These are phyloP conservation scores for Biston stratarius DNA, from an alignment of 2,888 invertebrate genomes.

Conservation along the genomic window DNA sequence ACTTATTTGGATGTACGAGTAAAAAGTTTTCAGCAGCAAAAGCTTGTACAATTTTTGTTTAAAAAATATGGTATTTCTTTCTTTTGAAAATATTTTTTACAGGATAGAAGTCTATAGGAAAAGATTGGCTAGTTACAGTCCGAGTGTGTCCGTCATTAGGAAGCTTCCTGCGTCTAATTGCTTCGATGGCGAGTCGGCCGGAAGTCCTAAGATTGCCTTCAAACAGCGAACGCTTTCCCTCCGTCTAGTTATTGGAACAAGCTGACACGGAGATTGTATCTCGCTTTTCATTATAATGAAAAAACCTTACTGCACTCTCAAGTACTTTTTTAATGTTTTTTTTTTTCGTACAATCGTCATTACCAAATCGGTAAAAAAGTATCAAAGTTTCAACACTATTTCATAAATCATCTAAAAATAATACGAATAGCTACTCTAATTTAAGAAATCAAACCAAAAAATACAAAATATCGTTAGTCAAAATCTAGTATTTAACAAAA, in stretches of 20 bases:
- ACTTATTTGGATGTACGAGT: too few species aligned
- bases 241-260: constrained; percentile 29
- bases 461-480: too few species aligned
- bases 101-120: constrained; percentile 46
- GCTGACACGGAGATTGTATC: constrained; percentile 14
- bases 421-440: too few species aligned
- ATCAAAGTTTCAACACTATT: too few species aligned
- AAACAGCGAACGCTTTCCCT: constrained; percentile 69
- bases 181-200: constrained; percentile 74
- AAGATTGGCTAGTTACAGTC: constrained; percentile 57
- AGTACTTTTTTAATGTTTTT: background rate
- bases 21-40: too few species aligned
- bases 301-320: background rate
- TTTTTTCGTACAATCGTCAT: background rate
- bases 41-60: too few species aligned
- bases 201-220: constrained; percentile 83
- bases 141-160: constrained; percentile 70
- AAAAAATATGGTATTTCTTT: too few species aligned
- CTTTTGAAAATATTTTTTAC: background rate
- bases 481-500: too few species aligned
- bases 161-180: constrained; percentile 81
- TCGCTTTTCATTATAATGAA: constrained; percentile 15
- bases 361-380: too few species aligned
- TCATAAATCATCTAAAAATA: too few species aligned
- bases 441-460: too few species aligned